Conservation (phyloP, 2,888 invertebrate genomes). For the Diarsia dahlii region DNA sequence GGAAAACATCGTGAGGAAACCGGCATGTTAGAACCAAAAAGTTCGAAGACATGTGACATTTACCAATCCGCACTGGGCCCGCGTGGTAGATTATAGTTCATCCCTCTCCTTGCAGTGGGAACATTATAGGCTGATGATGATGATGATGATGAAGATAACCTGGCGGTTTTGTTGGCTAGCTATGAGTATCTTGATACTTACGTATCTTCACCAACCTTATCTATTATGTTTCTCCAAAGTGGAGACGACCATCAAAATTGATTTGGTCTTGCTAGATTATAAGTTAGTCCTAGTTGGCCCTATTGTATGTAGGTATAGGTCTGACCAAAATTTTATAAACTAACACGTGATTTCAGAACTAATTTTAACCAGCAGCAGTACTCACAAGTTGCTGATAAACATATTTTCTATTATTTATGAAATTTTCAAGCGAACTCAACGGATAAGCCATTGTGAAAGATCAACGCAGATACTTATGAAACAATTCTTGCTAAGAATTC, state of each 20-base stretch:
- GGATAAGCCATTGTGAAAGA: conserved; percentile 34
- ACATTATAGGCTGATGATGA: no score
- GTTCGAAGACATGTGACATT: no score
- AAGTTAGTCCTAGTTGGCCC: background rate
- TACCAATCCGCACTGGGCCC: no score
- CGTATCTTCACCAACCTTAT: background rate
- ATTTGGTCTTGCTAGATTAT: no score
- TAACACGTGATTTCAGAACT: background rate
- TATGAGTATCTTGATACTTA: background rate
- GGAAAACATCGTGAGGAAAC: no score
- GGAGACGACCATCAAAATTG: no score
- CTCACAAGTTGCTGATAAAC: background rate
- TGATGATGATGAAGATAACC: no score
- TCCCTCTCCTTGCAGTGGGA: no score
- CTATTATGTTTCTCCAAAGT: no score
- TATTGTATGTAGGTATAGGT: no score
- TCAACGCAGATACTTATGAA: conserved; percentile 52
- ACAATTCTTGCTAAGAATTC: conserved; percentile 79
- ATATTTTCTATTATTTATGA: background rate
- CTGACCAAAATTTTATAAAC: background rate
- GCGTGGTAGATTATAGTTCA: no score
- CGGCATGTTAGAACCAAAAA: no score
- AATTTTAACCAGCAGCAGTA: background rate
- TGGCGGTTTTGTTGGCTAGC: background rate
- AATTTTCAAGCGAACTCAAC: conserved; percentile 16